A percentile compares a stretch with the other conserved stretches of the same genome.
phyloP scores from a whole-genome alignment of 2,113 vertebrate genomes.

The Ageneiosus marmoratus region DNA sequence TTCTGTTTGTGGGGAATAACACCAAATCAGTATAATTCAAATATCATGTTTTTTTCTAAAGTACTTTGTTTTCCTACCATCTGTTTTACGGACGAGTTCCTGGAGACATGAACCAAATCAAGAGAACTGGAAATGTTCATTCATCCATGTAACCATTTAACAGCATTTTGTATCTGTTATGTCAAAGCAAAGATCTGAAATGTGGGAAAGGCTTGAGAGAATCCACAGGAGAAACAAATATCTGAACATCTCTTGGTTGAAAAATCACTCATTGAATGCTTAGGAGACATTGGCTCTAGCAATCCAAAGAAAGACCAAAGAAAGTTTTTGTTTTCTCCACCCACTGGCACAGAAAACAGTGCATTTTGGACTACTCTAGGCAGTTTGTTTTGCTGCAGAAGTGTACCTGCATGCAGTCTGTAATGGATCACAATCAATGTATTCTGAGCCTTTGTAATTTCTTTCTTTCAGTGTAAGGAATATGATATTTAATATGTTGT shows the following conservation, averaged over 20 bases:
- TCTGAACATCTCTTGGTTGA: conserved; percentile 1
- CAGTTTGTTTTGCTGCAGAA: not conserved
- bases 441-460: not conserved
- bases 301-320: not conserved
- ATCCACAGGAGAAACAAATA: not conserved
- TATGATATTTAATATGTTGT: not conserved
- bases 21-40: conserved; percentile 38
- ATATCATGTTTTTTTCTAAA: conserved; percentile 1
- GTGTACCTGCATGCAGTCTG: not conserved
- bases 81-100: conserved; percentile 63
- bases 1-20: conserved; percentile 27
- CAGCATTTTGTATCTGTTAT: conserved; percentile 12
- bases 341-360: not conserved
- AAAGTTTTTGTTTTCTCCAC: not conserved
- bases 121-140: conserved; percentile 37
- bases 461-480: not conserved
- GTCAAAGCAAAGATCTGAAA: conserved; percentile 6
- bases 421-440: not conserved
- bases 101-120: conserved; percentile 30
- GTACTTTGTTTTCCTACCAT: conserved; percentile 54
- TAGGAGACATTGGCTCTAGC: not conserved
- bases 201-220: not conserved
- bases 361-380: not conserved
- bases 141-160: conserved; percentile 31
- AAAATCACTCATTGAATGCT: not conserved